A percentile compares a stretch with the other conserved stretches of the same genome.
Evolutionary conservation across 2,888 invertebrate genomes (phyloP).

Genomic region (Cremastinae sp.): DNA sequence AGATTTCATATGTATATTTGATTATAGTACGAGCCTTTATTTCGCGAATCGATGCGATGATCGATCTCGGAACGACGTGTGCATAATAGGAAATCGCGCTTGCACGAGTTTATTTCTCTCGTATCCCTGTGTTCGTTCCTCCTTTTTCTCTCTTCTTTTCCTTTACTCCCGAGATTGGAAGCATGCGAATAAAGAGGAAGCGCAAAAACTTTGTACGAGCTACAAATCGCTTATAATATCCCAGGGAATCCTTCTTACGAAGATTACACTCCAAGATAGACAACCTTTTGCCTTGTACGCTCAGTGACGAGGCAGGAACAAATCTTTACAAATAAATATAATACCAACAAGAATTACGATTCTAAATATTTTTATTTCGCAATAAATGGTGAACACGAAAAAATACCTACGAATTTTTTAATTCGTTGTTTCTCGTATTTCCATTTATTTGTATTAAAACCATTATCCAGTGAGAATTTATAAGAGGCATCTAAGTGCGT

Average conservation of each 20-base stretch:
- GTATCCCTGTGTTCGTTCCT: background rate
- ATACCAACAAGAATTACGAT: slow-evolving; percentile 17
- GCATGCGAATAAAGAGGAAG: slow-evolving; percentile 1
- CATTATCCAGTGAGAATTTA: too few relatives aligned
- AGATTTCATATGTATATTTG: slow-evolving; percentile 58
- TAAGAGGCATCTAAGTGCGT: too few relatives aligned
- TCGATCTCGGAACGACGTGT: slow-evolving; percentile 68
- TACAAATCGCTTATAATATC: slow-evolving; percentile 33
- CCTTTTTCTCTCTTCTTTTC: background rate
- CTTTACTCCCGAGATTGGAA: slow-evolving; percentile 48
- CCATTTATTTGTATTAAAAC: too few relatives aligned
- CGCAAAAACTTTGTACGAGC: slow-evolving; percentile 26
- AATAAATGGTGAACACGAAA: too few relatives aligned
- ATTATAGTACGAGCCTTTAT: slow-evolving; percentile 66
- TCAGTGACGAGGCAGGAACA: slow-evolving; percentile 55
- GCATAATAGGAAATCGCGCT: slow-evolving; percentile 66
- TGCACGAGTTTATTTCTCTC: too few relatives aligned
- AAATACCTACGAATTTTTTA: too few relatives aligned
- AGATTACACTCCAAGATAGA: slow-evolving; percentile 60
- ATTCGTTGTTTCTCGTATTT: too few relatives aligned
- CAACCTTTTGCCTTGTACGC: slow-evolving; percentile 37
- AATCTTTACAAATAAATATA: slow-evolving; percentile 39
- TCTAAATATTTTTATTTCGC: too few relatives aligned
- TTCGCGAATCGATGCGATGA: slow-evolving; percentile 67
- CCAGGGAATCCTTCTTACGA: slow-evolving; percentile 28